A percentile compares a stretch with the other conserved stretches of the same genome.
These are phyloP conservation scores for Melanogrammus aeglefinus DNA, from an alignment of 2,797 vertebrate species.

Conservation along the genomic window DNA sequence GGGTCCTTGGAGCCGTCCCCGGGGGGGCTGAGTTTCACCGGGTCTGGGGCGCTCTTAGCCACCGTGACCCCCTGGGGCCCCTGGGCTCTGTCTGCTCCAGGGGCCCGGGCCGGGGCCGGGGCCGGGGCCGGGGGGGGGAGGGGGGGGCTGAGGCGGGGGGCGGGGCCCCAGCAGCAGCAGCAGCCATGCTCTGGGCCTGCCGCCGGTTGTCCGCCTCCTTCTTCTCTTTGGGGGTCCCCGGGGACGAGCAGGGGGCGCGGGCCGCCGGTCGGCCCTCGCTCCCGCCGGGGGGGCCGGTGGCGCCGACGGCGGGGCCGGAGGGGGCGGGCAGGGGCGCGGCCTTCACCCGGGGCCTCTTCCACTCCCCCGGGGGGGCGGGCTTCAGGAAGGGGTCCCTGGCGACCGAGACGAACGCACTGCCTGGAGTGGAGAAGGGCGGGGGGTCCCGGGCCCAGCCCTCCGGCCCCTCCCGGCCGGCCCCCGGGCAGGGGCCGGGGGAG, in stretches of 20 bases:
- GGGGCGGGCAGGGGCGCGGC: conserved; percentile 20
- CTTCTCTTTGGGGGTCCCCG: conserved; percentile 71
- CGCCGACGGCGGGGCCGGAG: conserved; percentile 2
- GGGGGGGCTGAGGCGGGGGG: conserved; percentile 18
- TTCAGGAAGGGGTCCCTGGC: conserved; percentile 66
- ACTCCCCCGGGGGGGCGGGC: conserved; percentile 48
- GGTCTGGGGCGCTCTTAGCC: conserved; percentile 77
- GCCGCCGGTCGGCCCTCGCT: too few relatives aligned
- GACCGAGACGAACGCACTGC: conserved; percentile 76
- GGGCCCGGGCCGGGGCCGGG: conserved; percentile 46
- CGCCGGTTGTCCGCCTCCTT: conserved; percentile 69
- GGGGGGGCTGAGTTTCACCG: conserved; percentile 68
- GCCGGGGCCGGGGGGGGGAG: conserved; percentile 24
- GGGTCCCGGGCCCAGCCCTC: conserved; percentile 46
- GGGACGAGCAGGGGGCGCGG: conserved; percentile 61
- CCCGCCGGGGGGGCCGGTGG: too few relatives aligned
- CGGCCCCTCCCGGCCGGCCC: conserved; percentile 13
- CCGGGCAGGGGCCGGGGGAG: conserved; percentile 35
- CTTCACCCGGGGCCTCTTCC: conserved; percentile 27
- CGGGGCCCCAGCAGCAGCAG: conserved; percentile 16
- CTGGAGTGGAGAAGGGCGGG: conserved; percentile 69
- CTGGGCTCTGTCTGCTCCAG: conserved; percentile 53
- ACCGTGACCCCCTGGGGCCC: conserved; percentile 67
- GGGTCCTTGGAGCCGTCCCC: conserved; percentile 51
- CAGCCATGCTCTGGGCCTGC: conserved; percentile 40